Base-by-base conservation (phyloP, 2,113 vertebrate genomes). In the Saccopteryx bilineata region DNA sequence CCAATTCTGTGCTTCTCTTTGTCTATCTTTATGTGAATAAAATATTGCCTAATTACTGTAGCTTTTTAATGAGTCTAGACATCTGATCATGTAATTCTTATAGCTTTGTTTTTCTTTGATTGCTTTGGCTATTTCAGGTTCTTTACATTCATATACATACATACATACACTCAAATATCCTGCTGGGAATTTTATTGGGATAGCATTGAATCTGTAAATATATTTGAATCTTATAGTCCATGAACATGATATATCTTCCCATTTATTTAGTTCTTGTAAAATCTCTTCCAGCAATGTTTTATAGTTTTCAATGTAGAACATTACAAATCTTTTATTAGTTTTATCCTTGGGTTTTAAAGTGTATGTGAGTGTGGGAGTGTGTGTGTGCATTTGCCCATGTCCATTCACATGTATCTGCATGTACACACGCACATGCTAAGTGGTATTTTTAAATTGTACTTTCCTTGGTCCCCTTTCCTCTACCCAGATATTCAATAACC, bases 151-250 rank as follows among this genome's bases (percentile, higher is more conserved):
- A 61, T 60, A 13, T n/a, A 61, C 11, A 50, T 75, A 12, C 24
- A 46, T 66, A n/a, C 8, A 60, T 69, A 26, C 46, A 21, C 21
- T 48, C 33, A 65, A 46, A 74, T 9, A n/a, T 84, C 26, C 12
- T 63, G 15, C 21, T 74, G 19, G 28, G 92, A 56, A 79, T 87
- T 82, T 78, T 33, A 19, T 54, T 94, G 48, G 31, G 39, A 84
- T 86, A 63, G 18, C 19, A 33, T 65, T 81, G 58, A 95, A 33
- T 92, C 12, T 88, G 23, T 81, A 26, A 85, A 85, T 93, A 28
- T 90, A 93, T 93, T 58, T 80, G 69, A 92, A 58, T 81, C 24
- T 92, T 63, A 71, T 23, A 76, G 87, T 81, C 58, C 48, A 78
- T 71, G 39, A 39, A 39, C 39, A 39, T 39, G 39, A 39, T 39